Evolutionary conservation across 1,140 invertebrate species (phyloP), one percentile per base, ranked within the genome.

Genomic region (Cydia strobilella): DNA sequence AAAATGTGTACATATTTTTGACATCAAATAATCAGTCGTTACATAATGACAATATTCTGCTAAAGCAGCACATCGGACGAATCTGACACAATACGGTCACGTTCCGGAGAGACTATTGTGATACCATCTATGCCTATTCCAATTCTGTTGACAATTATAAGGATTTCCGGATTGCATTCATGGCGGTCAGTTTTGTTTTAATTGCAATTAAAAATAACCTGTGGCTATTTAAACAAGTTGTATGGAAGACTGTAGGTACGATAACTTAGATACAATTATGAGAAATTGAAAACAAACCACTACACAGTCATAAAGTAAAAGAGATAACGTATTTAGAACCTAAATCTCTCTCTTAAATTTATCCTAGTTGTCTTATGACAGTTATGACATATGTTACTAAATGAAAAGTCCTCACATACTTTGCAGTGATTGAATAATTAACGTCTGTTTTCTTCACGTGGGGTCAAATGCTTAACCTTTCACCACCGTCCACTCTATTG

Each of bases 381-480:
- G 3, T 13, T 51, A n/a, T n/a, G 3, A 51, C 42, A 45, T 45
- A 2, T 45, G 48, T 51, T n/a, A 18, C 48, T 51, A 51, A 51
- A 51, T 51, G 48, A n/a, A 51, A 59, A 59, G 5, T 59, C 31
- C 31, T 31, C 5, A 6, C 54, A 20, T 59, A 59, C 54, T 65
- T 65, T 65, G 12, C 54, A 65, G 3, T 65, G 23, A 35, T 35
- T 69, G 65, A 69, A 69, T 69, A 69, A 39, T 39, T 18, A 69
- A 69, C 65, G 31, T 18, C 31, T 69, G 65, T 69, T 69, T 69
- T 69, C 31, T 69, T 69, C 65, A 69, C n/a, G 15, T 42, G 65
- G 31, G 35, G 65, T 35, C n/a, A 39, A 69, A 35, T 69, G 1
- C 15, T 39, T 35, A 18, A 69, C 65, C 65, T n/a, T 31, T 31